Evolutionary conservation across 2,797 vertebrate genomes (phyloP).

Genomic region (Acanthurus leucopareius): DNA sequence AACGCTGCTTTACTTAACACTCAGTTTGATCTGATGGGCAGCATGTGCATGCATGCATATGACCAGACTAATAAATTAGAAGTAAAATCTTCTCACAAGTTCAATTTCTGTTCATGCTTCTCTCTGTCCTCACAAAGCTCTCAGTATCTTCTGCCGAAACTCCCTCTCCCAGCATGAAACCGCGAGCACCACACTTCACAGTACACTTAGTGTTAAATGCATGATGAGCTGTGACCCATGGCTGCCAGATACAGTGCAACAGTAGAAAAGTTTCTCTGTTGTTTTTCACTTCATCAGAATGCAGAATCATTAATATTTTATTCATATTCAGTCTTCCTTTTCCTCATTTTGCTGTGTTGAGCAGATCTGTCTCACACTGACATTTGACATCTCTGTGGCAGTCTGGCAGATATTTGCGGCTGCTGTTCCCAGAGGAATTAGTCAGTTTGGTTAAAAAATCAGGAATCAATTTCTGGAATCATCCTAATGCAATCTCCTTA

Average conservation of each 20-base stretch:
- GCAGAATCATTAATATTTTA: background rate
- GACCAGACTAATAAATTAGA: background rate
- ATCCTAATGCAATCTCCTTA: too few relatives aligned
- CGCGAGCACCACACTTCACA: conserved; percentile 56
- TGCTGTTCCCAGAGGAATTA: background rate
- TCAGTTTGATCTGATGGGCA: background rate
- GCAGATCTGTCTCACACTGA: background rate
- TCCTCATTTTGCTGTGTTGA: background rate
- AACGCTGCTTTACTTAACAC: background rate
- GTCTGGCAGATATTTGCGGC: background rate
- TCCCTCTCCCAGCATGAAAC: conserved; percentile 33
- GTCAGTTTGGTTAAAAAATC: background rate
- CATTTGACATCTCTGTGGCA: background rate
- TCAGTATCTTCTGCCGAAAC: conserved; percentile 2
- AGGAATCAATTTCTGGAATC: background rate
- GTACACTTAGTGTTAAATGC: conserved; percentile 48
- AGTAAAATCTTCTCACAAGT: background rate
- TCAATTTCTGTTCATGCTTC: background rate
- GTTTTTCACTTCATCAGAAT: background rate
- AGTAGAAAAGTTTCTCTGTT: background rate
- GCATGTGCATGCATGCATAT: background rate
- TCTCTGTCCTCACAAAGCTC: conserved; percentile 31
- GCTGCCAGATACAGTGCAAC: conserved; percentile 15
- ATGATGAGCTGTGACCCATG: conserved; percentile 33
- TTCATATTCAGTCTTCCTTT: background rate